Percentiles rank a stretch among this genome's conserved stretches.
These are phyloP conservation scores for Zonitis immaculata DNA, from an alignment of 2,888 invertebrate genomes.

Conservation along the genomic window DNA sequence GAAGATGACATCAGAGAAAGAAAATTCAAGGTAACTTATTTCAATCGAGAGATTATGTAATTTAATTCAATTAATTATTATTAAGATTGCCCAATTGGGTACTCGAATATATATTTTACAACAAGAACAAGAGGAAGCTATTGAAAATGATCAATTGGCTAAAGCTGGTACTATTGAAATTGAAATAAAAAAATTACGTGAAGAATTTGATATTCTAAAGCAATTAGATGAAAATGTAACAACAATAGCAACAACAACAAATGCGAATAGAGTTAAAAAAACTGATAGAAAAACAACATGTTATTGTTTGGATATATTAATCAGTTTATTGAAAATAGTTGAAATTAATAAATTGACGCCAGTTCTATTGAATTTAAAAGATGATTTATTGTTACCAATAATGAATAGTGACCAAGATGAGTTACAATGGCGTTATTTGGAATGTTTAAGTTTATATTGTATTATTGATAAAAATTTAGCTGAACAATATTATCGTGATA, in stretches of 20 bases:
- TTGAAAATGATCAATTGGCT: neutral
- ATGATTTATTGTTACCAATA: neutral
- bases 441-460: neutral
- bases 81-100: neutral
- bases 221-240: neutral
- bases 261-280: neutral
- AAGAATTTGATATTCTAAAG: neutral
- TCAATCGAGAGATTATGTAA: no score
- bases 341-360: neutral
- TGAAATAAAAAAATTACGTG: neutral
- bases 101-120: neutral
- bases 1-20: neutral
- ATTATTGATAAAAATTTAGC: neutral
- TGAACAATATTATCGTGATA: neutral
- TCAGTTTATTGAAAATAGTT: neutral
- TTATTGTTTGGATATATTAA: neutral
- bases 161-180: neutral
- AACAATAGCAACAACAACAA: no score
- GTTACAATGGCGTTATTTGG: neutral
- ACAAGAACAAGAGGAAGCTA: neutral
- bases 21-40: neutral
- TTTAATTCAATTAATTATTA: neutral
- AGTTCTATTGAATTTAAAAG: neutral
- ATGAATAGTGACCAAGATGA: neutral
- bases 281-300: neutral